A percentile compares a stretch with the other conserved stretches of the same genome.
Evolutionary conservation across 1,140 invertebrate genomes (phyloP).

Genomic region (Sesamia nonagrioides): DNA sequence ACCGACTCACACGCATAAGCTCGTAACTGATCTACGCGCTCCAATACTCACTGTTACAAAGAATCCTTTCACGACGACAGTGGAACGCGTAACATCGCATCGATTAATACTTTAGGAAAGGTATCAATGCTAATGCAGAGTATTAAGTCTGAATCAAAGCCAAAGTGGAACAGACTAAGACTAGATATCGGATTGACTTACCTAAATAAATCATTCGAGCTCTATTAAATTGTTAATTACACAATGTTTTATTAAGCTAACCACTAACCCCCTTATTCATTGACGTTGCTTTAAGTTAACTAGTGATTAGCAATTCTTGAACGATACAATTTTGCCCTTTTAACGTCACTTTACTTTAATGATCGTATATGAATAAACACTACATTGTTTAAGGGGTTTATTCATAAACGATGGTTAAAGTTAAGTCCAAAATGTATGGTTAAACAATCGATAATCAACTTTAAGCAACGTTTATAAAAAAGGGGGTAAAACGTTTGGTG

Average conservation of each 20-base stretch:
- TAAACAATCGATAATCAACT: too few species aligned
- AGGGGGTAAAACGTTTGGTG: conserved; percentile 11
- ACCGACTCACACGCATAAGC: conserved; percentile 9
- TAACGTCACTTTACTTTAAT: too few species aligned
- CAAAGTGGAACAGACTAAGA: conserved; percentile 47
- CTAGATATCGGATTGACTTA: conserved; percentile 43
- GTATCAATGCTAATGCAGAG: conserved; percentile 24
- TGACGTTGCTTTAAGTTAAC: too few species aligned
- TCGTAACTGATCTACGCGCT: conserved; percentile 29
- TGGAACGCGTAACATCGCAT: conserved; percentile 27
- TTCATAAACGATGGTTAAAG: too few species aligned
- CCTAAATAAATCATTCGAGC: conserved; percentile 29
- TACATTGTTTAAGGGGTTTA: too few species aligned
- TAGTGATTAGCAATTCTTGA: too few species aligned
- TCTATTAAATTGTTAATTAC: conserved; percentile 27
- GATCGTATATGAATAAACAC: too few species aligned
- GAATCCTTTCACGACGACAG: conserved; percentile 34
- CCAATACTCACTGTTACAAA: conserved; percentile 29
- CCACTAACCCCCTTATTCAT: too few species aligned
- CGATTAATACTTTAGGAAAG: conserved; percentile 32
- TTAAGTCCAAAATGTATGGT: too few species aligned
- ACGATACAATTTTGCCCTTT: too few species aligned
- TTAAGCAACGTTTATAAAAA: too few species aligned
- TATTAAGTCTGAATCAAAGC: conserved; percentile 48
- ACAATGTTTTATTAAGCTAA: conserved; percentile 11